Conservation (phyloP, 2,797 vertebrate genomes). For the Balearica regulorum region DNA sequence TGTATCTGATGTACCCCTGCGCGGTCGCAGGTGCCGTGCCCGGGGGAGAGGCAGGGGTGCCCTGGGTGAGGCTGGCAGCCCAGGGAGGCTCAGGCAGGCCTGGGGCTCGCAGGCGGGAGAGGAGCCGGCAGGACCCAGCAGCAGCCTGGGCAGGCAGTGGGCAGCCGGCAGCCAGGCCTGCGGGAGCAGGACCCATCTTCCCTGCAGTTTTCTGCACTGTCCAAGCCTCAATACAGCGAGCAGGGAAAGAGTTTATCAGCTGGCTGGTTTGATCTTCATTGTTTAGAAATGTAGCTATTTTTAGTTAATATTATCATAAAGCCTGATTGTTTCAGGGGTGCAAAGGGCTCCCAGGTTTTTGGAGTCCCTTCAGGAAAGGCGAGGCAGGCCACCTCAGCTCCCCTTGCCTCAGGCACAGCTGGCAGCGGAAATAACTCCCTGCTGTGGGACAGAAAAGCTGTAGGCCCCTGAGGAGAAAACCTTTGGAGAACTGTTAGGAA, state of each 20-base stretch:
- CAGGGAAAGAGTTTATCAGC: not conserved
- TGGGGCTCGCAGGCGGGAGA: not conserved
- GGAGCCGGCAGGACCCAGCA: too few relatives aligned
- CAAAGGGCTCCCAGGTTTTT: not conserved
- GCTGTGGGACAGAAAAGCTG: not conserved
- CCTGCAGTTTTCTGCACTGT: not conserved
- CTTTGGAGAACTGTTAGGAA: not conserved
- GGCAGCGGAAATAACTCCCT: not conserved
- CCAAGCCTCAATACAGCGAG: not conserved
- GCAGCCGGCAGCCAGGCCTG: not conserved
- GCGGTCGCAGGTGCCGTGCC: not conserved
- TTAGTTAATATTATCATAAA: not conserved
- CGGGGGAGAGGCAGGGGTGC: rapidly evolving
- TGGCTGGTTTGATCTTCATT: not conserved
- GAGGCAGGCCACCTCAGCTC: not conserved
- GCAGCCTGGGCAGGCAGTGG: not conserved
- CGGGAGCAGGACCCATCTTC: not conserved
- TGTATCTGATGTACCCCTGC: not conserved
- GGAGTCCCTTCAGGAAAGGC: not conserved
- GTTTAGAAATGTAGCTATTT: not conserved
- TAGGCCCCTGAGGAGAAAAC: not conserved
- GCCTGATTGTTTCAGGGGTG: not conserved
- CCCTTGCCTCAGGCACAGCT: rapidly evolving
- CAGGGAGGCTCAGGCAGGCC: not conserved
- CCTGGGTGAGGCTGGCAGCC: not conserved